Evolutionary conservation across 2,888 invertebrate genomes (phyloP), one percentile per base, ranked within the genome.

Genomic region (Drosophila tripunctata): DNA sequence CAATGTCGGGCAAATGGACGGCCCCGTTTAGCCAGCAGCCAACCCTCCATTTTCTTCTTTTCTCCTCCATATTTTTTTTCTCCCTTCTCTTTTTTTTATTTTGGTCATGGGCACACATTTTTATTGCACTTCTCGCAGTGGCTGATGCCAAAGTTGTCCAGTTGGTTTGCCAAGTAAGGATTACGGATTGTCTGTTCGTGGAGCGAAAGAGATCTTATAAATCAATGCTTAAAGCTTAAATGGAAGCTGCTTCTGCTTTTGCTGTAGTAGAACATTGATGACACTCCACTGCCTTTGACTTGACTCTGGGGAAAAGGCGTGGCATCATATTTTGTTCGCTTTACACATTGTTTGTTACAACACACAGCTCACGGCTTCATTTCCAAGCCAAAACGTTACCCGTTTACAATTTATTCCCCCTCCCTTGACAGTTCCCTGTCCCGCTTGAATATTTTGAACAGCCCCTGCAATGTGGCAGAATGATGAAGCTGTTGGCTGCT

Each of bases 151-250:
- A 78, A 78, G 63, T 83, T 78, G 84, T 52, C 60, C 61, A 81
- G 72, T 69, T 58, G 52, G 78, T 66, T 77, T 86, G 80, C 80
- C 80, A 81, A 87, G 81, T 78, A 67, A 61, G 84, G 84, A 80
- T 84, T 80, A 81, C 76, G 76, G 67, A 65, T 87, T 78, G 84
- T 86, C 73, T 64, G 64, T 63, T 61, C 65, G n/a, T n/a, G n/a
- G n/a, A n/a, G n/a, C 44, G 4, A 14, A n/a, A n/a, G 65, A 58
- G 63, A 27, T 66, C 84, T 71, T 80, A 85, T 87, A 87, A 82
- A 82, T 82, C 82, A 87, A 78, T 87, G 87, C 73, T 87, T 82
- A 76, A 85, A 79, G 87, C 83, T 79, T 85, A 71, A 84, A 87
- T 51, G 22, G 44, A 5, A 47, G 38, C 57, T 27, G 10, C 27